phyloP scores from a whole-genome alignment of 2,113 vertebrate genomes.

The Onychorhynchus coronatus region DNA sequence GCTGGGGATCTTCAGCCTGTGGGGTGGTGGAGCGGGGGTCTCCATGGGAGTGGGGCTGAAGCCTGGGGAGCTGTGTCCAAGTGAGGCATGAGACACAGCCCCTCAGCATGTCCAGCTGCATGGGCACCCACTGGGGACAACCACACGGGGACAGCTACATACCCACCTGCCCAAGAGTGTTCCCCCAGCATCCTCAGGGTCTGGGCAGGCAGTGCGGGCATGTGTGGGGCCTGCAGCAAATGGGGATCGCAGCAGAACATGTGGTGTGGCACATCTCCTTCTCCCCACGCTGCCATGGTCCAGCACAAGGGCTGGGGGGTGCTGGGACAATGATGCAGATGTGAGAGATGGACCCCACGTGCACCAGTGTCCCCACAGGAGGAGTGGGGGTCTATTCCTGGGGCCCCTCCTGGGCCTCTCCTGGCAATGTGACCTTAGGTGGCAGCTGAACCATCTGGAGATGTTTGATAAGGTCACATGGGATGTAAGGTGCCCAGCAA shows the following conservation, averaged over 20 bases:
- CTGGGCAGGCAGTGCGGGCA: background rate
- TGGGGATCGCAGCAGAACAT: background rate
- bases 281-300: fast-evolving
- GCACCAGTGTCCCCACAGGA: fast-evolving
- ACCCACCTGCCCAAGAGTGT: background rate
- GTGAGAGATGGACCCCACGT: background rate
- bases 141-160: fast-evolving
- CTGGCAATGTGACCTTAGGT: background rate
- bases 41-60: background rate
- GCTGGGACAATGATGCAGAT: background rate
- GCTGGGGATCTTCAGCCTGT: background rate
- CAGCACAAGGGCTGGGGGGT: background rate
- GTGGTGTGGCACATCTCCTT: background rate
- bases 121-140: background rate
- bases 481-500: fast-evolving
- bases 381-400: background rate
- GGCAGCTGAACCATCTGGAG: background rate
- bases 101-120: fast-evolving
- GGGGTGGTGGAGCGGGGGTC: background rate
- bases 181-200: background rate
- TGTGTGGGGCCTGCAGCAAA: background rate
- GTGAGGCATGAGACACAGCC: fast-evolving
- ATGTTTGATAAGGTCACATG: background rate
- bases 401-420: background rate
- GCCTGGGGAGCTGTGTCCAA: fast-evolving